Conservation (phyloP, 2,797 vertebrate species). For the Cyclura pinguis region DNA sequence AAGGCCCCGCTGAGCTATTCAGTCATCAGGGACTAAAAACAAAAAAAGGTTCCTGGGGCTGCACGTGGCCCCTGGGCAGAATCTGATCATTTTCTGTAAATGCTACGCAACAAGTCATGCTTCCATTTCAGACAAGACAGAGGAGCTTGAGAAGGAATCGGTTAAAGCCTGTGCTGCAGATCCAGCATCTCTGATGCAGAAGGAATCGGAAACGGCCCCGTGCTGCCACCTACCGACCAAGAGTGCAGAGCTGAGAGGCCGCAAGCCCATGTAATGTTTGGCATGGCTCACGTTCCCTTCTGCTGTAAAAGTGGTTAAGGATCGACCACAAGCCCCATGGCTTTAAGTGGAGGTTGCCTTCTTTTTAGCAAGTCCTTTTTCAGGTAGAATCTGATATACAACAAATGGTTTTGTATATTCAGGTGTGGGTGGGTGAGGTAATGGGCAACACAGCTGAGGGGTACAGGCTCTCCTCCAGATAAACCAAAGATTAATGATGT, state of each 20-base stretch:
- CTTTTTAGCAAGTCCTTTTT: background rate
- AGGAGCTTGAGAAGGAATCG: background rate
- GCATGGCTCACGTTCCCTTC: too few relatives aligned
- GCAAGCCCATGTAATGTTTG: background rate
- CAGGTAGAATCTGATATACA: background rate
- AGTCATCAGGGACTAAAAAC: too few relatives aligned
- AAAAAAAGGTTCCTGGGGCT: too few relatives aligned
- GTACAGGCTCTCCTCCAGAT: too few relatives aligned
- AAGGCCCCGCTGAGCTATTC: background rate
- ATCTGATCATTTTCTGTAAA: too few relatives aligned
- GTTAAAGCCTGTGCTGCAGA: background rate
- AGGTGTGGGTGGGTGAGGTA: too few relatives aligned
- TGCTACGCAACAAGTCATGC: background rate
- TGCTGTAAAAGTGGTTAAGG: background rate
- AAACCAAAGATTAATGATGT: too few relatives aligned
- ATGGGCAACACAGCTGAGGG: too few relatives aligned
- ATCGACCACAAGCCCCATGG: background rate
- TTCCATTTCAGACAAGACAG: background rate
- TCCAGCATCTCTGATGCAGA: background rate
- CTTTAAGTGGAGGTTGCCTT: background rate
- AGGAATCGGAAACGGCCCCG: background rate
- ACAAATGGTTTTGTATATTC: background rate
- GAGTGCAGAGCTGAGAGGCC: background rate
- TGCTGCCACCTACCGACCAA: slow-evolving; percentile 59
- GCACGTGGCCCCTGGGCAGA: too few relatives aligned